Evolutionary conservation across 2,888 invertebrate species (phyloP).

Genomic region (Rhagonycha lutea): DNA sequence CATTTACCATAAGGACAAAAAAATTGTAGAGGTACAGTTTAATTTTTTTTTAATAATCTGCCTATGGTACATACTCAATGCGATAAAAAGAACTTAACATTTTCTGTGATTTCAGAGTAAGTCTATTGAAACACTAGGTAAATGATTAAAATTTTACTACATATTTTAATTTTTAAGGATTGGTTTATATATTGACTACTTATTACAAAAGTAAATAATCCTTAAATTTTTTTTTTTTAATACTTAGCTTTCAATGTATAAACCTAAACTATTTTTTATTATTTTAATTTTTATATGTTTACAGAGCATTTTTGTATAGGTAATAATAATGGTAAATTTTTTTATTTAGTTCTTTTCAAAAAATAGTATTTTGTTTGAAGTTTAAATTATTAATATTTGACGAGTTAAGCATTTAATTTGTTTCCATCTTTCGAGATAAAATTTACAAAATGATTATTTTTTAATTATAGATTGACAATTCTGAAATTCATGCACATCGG

Average conservation of each 20-base stretch:
- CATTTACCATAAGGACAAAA: conserved; percentile 8
- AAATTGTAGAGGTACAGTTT: not conserved
- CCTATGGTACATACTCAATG: conserved; percentile 15
- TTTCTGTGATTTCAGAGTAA: conserved; percentile 37
- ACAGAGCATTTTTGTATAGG: conserved; percentile 49
- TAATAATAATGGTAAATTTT: conserved; percentile 51
- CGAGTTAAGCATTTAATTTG: conserved; percentile 7
- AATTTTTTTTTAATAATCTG: not conserved
- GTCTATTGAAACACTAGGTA: conserved; percentile 34
- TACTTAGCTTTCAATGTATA: conserved; percentile 5
- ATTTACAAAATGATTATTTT: conserved; percentile 33
- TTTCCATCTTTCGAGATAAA: not conserved
- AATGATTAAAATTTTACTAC: conserved; percentile 25
- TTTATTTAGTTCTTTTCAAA: conserved; percentile 37
- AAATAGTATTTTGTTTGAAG: conserved; percentile 22
- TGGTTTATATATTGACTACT: conserved; percentile 16
- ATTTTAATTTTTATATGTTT: conserved; percentile 54
- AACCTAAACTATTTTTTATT: conserved; percentile 28
- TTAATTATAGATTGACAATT: conserved; percentile 63
- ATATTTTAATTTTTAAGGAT: conserved; percentile 16
- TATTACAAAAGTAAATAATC: not conserved
- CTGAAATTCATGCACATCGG: conserved; percentile 76
- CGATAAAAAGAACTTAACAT: conserved; percentile 33
- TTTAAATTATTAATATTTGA: conserved; percentile 9
- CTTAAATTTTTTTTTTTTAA: not conserved